These are phyloP conservation scores for Liolophura sinensis DNA, from an alignment of 1,140 invertebrate genomes.

Conservation along the genomic window DNA sequence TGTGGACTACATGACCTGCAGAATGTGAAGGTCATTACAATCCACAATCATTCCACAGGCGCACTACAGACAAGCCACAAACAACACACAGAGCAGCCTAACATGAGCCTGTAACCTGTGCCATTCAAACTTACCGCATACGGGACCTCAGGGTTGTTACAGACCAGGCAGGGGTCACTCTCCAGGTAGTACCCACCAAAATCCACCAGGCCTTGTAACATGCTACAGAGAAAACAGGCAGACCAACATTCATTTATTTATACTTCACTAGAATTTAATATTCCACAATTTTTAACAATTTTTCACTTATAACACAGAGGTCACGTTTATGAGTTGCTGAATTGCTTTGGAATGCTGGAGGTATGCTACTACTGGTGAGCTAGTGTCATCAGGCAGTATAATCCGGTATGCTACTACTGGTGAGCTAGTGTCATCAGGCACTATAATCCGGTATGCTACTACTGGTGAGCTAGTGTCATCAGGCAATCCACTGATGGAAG, in stretches of 20 bases:
- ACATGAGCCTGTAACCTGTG: too few relatives aligned
- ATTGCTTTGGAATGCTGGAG: not conserved
- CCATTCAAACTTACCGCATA: conserved; percentile 67
- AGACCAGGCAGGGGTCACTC: conserved; percentile 95
- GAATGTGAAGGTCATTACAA: too few relatives aligned
- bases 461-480: too few relatives aligned
- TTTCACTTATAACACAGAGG: not conserved
- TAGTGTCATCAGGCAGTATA: too few relatives aligned
- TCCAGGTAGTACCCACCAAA: conserved; percentile 96
- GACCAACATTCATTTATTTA: not conserved
- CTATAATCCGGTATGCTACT: too few relatives aligned
- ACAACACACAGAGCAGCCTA: too few relatives aligned
- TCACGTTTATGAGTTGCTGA: not conserved
- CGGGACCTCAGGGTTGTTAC: conserved; percentile 95
- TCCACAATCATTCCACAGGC: too few relatives aligned
- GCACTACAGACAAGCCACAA: too few relatives aligned
- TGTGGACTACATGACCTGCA: too few relatives aligned
- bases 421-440: too few relatives aligned
- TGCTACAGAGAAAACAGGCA: conserved; percentile 48
- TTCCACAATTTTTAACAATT: not conserved
- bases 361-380: not conserved
- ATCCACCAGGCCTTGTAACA: conserved; percentile 88
- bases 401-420: too few relatives aligned
- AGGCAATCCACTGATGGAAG: too few relatives aligned
- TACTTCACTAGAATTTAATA: not conserved